Evolutionary conservation across 2,888 invertebrate genomes (phyloP), one percentile per base, ranked within the genome.

Genomic region (Drosophila mulleri): DNA sequence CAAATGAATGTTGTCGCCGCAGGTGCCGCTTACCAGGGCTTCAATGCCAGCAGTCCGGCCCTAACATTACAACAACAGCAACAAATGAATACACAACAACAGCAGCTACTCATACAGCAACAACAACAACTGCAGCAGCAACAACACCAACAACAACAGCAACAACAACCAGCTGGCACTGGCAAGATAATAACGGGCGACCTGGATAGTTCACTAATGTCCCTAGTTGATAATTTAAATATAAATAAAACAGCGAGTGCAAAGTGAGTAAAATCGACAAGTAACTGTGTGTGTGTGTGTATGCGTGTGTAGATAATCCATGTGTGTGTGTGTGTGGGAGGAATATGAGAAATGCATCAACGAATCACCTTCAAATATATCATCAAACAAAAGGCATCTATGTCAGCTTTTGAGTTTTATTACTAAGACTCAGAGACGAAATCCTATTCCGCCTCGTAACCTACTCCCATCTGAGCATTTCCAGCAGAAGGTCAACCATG

Each of bases 181-280:
- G 95, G 95, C 75, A 96, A 96, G 92, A 96, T 98, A 79, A 94
- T 98, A 75, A 97, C 98, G 32, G 98, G 98, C 64, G 98, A 98
- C 93, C 94, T 99, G 92, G 98, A 99, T 92, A 97, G 98, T 84
- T 98, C 98, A 85, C 95, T 98, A 72, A 98, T 98, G 75, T 97
- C 97, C 80, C 94, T 99, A 87, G 98, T 98, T 74, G 97, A 98
- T 94, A 98, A 98, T 93, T 95, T 99, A 87, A 95, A 96, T 88
- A 97, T 98, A 90, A 97, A 97, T 93, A 96, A 96, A 93, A 95
- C 95, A 80, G 91, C 92, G 88, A 92, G 91, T 89, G 91, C 92
- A 91, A 96, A 97, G 97, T 97, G 93, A 95, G 96, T 95, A 91
- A 83, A 75, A 54, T 54, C 39, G 39, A 69, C n/a, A 59, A 60